phyloP scores from a whole-genome alignment of 2,888 invertebrate species.

The Taphrorychus bicolor region DNA sequence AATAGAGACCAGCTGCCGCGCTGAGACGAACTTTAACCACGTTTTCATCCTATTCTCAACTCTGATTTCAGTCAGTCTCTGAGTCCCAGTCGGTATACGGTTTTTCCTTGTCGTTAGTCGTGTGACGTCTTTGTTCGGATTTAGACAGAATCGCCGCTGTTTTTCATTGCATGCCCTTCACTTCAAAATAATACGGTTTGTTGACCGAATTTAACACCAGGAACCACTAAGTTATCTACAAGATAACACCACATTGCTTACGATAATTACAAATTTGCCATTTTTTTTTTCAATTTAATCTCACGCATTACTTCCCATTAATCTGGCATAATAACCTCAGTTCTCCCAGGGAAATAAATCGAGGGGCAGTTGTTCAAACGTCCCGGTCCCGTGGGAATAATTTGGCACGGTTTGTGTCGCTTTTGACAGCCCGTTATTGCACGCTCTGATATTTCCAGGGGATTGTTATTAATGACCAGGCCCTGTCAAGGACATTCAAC shows the following conservation, averaged over 20 bases:
- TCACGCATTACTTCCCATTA: neutral
- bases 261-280: neutral
- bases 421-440: constrained; percentile 19
- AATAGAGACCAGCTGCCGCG: constrained; percentile 17
- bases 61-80: constrained; percentile 15
- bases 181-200: neutral
- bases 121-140: constrained; percentile 13
- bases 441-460: constrained; percentile 9
- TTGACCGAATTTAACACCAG: no score
- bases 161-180: neutral
- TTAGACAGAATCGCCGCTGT: neutral
- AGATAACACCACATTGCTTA: no score
- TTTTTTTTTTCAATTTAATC: neutral
- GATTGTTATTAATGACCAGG: constrained; percentile 16
- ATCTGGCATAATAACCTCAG: neutral
- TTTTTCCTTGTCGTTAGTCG: constrained; percentile 17
- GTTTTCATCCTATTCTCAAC: constrained; percentile 27
- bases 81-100: constrained; percentile 9
- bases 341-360: neutral
- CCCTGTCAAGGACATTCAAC: constrained; percentile 10
- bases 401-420: constrained; percentile 25
- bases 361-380: neutral
- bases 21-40: constrained; percentile 27
- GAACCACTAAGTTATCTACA: no score
- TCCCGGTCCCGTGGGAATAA: constrained; percentile 32